These are phyloP conservation scores for Tuta absoluta DNA, from an alignment of 2,888 invertebrate species.

Conservation along the genomic window DNA sequence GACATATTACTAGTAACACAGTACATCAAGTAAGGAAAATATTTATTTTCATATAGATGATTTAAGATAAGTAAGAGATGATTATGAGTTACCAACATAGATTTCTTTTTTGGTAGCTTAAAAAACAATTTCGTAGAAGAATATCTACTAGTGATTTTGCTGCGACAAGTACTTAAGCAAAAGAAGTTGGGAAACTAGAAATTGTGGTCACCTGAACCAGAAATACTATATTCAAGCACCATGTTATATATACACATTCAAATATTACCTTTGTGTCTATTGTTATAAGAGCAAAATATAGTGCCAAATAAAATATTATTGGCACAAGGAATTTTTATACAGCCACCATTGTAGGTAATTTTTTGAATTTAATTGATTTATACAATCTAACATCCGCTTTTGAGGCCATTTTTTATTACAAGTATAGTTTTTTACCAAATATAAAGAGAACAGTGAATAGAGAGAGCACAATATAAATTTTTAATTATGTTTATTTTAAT, in stretches of 20 bases:
- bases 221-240: neutral
- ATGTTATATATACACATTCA: neutral
- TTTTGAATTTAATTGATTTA: constrained; percentile 7
- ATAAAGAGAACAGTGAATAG: no score
- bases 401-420: constrained; percentile 16
- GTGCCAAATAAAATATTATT: neutral
- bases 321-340: neutral
- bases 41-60: no score
- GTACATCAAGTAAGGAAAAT: no score
- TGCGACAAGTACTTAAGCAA: no score
- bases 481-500: no score
- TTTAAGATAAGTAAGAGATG: no score
- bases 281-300: neutral
- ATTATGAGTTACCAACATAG: no score
- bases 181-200: no score
- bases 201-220: neutral
- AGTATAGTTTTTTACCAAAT: neutral
- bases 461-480: no score
- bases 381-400: constrained; percentile 23
- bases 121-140: neutral
- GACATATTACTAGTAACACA: no score
- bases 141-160: no score
- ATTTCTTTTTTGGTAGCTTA: no score
- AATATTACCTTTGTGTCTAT: constrained; percentile 6
- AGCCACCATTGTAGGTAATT: neutral